Evolutionary conservation across 1,140 invertebrate species (phyloP).

Genomic region (Trichoplusia ni): DNA sequence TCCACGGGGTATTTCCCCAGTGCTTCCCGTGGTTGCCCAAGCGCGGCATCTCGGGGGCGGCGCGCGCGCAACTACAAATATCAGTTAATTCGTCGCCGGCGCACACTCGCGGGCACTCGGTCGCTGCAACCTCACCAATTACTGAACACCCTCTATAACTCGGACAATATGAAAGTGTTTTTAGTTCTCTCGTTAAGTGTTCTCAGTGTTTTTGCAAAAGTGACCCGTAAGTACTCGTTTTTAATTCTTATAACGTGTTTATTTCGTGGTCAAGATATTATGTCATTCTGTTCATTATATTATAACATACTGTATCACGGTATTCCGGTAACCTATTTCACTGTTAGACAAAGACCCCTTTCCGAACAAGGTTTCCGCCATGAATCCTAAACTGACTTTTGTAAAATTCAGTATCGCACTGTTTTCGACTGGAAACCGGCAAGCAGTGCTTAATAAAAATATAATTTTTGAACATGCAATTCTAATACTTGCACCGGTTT

Average conservation of each 20-base stretch:
- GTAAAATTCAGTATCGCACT: no score
- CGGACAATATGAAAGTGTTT: slow-evolving; percentile 45
- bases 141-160: slow-evolving; percentile 1
- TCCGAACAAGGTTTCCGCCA: no score
- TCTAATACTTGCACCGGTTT: no score
- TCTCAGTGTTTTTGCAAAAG: slow-evolving; percentile 34
- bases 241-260: slow-evolving; percentile 9
- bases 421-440: no score
- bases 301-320: no score
- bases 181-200: slow-evolving; percentile 26
- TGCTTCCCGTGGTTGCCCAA: slow-evolving; percentile 53
- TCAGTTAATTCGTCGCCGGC: slow-evolving; percentile 47
- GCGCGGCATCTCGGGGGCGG: slow-evolving; percentile 19
- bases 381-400: no score
- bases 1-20: slow-evolving; percentile 16
- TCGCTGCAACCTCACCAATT: slow-evolving; percentile 28
- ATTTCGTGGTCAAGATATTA: background rate
- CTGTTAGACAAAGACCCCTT: no score
- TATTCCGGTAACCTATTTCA: no score
- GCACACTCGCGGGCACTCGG: slow-evolving; percentile 53
- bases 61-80: slow-evolving; percentile 67
- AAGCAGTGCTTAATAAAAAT: no score
- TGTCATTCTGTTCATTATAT: background rate
- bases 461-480: no score
- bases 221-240: slow-evolving; percentile 26